Conservation (phyloP, 2,888 invertebrate species). For the Andrena dorsata region DNA sequence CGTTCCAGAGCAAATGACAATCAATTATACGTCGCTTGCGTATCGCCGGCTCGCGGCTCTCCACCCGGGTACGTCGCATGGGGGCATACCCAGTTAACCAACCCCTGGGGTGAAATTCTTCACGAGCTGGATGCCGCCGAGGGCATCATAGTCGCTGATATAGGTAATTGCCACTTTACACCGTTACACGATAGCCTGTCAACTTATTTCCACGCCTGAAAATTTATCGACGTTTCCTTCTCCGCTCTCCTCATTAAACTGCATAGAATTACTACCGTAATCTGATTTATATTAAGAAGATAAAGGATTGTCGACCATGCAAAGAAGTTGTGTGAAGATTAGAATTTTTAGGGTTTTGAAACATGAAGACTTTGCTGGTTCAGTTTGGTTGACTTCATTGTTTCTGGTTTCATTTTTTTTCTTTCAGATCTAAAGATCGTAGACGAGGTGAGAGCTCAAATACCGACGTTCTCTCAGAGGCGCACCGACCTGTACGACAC, state of each 20-base stretch:
- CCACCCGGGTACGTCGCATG: slow-evolving; percentile 93
- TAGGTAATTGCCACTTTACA: slow-evolving; percentile 87
- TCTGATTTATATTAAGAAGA: too few relatives aligned
- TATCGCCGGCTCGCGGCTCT: slow-evolving; percentile 93
- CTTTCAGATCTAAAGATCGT: slow-evolving; percentile 90
- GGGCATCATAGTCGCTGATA: slow-evolving; percentile 90
- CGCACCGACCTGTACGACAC: slow-evolving; percentile 85
- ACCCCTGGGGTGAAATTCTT: slow-evolving; percentile 93
- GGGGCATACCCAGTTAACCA: slow-evolving; percentile 94
- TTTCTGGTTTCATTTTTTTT: background rate
- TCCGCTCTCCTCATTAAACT: background rate
- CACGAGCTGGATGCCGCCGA: slow-evolving; percentile 90
- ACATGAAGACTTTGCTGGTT: too few relatives aligned
- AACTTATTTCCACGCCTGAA: background rate
- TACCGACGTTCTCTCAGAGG: slow-evolving; percentile 92
- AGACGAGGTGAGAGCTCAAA: slow-evolving; percentile 92
- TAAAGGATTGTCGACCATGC: too few relatives aligned
- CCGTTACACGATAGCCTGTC: background rate
- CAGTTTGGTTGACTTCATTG: background rate
- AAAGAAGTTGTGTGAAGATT: too few relatives aligned
- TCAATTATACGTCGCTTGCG: slow-evolving; percentile 94
- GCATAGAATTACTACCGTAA: background rate
- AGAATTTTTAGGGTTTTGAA: too few relatives aligned
- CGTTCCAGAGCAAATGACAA: slow-evolving; percentile 94
- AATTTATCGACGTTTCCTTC: background rate